A percentile compares a stretch with the other conserved stretches of the same genome.
Conservation (phyloP, 2,113 vertebrate genomes). For the Dendrocopos noguchii region DNA sequence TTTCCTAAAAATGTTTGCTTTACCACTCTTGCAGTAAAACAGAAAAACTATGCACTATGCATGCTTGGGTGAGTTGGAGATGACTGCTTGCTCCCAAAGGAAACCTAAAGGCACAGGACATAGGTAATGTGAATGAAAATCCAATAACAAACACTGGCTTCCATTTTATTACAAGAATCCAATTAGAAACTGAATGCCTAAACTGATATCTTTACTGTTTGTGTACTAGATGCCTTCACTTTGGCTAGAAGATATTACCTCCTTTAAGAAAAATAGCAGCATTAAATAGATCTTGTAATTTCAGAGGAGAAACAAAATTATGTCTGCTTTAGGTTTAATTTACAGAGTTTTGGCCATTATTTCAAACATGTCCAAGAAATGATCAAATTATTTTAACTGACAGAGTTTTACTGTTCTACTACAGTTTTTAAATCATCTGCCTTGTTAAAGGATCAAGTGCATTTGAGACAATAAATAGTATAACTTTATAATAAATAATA, state of each 20-base stretch:
- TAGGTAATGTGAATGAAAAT: conserved; percentile 19
- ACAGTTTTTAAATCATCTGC: conserved; percentile 32
- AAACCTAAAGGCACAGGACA: conserved; percentile 57
- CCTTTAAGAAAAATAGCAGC: conserved; percentile 55
- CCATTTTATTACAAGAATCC: conserved; percentile 41
- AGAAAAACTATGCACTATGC: conserved; percentile 12
- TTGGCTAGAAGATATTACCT: conserved; percentile 36
- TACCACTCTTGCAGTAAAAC: conserved; percentile 12
- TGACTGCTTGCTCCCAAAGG: conserved; percentile 50
- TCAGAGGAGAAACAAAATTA: conserved; percentile 43
- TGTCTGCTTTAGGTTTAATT: conserved; percentile 7
- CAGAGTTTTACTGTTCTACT: conserved; percentile 22
- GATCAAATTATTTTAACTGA: conserved; percentile 17
- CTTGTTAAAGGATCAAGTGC: conserved; percentile 53
- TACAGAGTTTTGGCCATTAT: conserved; percentile 15
- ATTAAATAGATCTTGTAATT: conserved; percentile 40
- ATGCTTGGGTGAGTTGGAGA: background rate
- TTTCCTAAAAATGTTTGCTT: conserved; percentile 53
- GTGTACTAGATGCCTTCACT: conserved; percentile 34
- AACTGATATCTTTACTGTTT: conserved; percentile 35
- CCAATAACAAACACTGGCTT: conserved; percentile 22
- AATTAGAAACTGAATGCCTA: conserved; percentile 43
- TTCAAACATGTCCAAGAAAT: conserved; percentile 49
- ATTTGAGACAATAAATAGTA: conserved; percentile 64
- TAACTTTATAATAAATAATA: conserved; percentile 71